Evolutionary conservation across 2,888 invertebrate genomes (phyloP).

Genomic region (Calliphora vomitoria): DNA sequence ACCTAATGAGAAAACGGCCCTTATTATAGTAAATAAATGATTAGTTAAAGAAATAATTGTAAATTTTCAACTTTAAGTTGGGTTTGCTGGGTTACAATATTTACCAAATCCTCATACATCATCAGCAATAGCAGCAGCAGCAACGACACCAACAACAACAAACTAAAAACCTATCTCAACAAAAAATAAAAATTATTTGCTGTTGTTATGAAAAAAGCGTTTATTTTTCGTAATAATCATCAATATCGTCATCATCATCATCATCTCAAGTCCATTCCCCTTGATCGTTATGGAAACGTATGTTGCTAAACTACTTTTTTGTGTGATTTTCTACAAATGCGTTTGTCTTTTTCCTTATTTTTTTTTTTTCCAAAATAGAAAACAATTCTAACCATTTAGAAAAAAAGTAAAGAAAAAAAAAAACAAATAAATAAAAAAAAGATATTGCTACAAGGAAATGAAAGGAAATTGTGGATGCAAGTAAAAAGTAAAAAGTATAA

Average conservation of each 20-base stretch:
- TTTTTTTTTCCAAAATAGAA: constrained; percentile 59
- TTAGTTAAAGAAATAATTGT: too few species aligned
- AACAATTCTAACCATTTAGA: constrained; percentile 63
- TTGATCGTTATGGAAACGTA: constrained; percentile 68
- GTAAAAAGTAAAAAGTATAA: constrained; percentile 27
- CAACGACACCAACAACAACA: not conserved
- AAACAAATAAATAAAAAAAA: constrained; percentile 17
- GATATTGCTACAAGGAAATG: constrained; percentile 68
- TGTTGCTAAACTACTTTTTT: constrained; percentile 69
- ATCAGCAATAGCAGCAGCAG: constrained; percentile 26
- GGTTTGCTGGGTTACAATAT: constrained; percentile 27
- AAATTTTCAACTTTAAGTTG: not conserved
- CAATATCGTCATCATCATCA: constrained; percentile 47
- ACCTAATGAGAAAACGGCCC: too few species aligned
- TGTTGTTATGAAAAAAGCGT: constrained; percentile 48
- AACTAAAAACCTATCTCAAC: constrained; percentile 44
- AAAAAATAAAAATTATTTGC: constrained; percentile 48
- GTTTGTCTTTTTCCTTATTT: constrained; percentile 40
- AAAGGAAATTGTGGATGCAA: constrained; percentile 69
- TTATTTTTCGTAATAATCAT: constrained; percentile 29
- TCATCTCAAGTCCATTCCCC: constrained; percentile 68
- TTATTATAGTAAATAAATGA: too few species aligned
- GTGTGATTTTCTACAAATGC: constrained; percentile 57
- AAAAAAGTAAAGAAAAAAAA: too few species aligned
- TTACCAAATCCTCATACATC: constrained; percentile 51